Evolutionary conservation across 1,140 invertebrate genomes (phyloP).

Genomic region (Drosophila pseudoobscura): DNA sequence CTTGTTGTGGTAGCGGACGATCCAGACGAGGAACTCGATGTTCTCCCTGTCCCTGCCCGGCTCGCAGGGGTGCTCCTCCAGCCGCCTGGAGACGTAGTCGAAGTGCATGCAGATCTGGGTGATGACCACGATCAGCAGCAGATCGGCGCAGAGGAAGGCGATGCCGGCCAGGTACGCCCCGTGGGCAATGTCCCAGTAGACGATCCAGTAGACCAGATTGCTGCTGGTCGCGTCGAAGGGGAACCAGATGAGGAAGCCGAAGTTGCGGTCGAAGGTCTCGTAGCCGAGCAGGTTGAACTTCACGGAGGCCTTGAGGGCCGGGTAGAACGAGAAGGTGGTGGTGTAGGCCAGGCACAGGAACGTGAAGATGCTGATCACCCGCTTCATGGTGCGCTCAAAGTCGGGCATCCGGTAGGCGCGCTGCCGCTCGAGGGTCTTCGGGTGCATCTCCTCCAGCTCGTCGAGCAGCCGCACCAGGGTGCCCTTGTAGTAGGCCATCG

Average conservation of each 20-base stretch:
- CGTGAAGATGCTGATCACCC: conserved; percentile 66
- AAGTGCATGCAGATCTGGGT: conserved; percentile 81
- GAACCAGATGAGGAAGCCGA: conserved; percentile 78
- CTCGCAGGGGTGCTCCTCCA: conserved; percentile 56
- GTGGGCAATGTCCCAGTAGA: conserved; percentile 71
- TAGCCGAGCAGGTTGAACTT: conserved; percentile 66
- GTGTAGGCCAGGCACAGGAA: conserved; percentile 71
- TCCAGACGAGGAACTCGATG: conserved; percentile 43
- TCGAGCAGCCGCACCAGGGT: conserved; percentile 52
- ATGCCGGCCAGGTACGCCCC: conserved; percentile 74
- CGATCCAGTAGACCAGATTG: conserved; percentile 66
- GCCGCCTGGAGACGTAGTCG: conserved; percentile 52
- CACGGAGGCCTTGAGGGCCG: conserved; percentile 62
- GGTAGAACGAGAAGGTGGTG: conserved; percentile 68
- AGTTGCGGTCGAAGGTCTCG: conserved; percentile 65
- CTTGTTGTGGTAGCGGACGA: conserved; percentile 70
- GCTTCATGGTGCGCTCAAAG: conserved; percentile 64
- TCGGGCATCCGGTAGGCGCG: conserved; percentile 43
- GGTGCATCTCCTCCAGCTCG: conserved; percentile 72
- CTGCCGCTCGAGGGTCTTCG: conserved; percentile 47
- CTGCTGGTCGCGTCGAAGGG: conserved; percentile 61
- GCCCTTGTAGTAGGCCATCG: conserved; percentile 43
- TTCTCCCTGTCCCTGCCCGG: conserved; percentile 38
- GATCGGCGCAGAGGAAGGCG: conserved; percentile 74
- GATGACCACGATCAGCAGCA: conserved; percentile 69